A percentile compares a stretch with the other conserved stretches of the same genome.
Conservation (phyloP, 2,888 invertebrate genomes). For the Amphipyra berbera region DNA sequence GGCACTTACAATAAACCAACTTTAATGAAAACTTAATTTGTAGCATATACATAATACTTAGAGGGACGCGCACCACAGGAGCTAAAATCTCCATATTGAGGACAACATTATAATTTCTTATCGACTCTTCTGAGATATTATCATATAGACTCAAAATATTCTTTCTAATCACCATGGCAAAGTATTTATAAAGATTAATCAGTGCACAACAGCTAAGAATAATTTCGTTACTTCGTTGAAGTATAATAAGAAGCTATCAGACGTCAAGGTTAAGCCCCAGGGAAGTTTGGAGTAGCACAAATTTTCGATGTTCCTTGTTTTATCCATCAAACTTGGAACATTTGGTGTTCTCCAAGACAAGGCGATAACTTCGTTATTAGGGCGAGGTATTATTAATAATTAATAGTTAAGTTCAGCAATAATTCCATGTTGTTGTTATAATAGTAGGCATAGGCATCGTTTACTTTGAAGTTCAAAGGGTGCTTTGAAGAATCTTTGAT, state of each 20-base stretch:
- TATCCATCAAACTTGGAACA: conserved; percentile 56
- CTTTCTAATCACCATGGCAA: neutral
- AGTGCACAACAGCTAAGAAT: conserved; percentile 11
- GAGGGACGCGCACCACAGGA: too few relatives aligned
- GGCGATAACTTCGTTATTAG: conserved; percentile 55
- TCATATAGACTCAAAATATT: neutral
- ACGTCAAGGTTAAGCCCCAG: conserved; percentile 34
- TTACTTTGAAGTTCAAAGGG: conserved; percentile 36
- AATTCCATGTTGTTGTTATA: conserved; percentile 41
- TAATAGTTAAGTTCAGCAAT: conserved; percentile 53
- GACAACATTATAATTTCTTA: too few relatives aligned
- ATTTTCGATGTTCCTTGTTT: conserved; percentile 50
- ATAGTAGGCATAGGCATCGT: conserved; percentile 18
- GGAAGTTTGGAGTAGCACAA: conserved; percentile 42
- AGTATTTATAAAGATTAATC: neutral
- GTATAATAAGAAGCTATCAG: conserved; percentile 34
- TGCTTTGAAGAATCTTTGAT: conserved; percentile 26
- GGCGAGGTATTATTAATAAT: conserved; percentile 44
- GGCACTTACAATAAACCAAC: too few relatives aligned
- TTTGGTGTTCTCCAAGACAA: conserved; percentile 46
- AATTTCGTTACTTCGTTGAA: conserved; percentile 24
- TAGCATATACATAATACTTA: too few relatives aligned
- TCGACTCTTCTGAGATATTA: too few relatives aligned
- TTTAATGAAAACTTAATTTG: too few relatives aligned
- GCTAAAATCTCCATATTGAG: too few relatives aligned